Percentiles rank a stretch among this genome's conserved stretches.
Evolutionary conservation across 2,797 vertebrate species (phyloP).

Genomic region (Megaceryle alcyon): DNA sequence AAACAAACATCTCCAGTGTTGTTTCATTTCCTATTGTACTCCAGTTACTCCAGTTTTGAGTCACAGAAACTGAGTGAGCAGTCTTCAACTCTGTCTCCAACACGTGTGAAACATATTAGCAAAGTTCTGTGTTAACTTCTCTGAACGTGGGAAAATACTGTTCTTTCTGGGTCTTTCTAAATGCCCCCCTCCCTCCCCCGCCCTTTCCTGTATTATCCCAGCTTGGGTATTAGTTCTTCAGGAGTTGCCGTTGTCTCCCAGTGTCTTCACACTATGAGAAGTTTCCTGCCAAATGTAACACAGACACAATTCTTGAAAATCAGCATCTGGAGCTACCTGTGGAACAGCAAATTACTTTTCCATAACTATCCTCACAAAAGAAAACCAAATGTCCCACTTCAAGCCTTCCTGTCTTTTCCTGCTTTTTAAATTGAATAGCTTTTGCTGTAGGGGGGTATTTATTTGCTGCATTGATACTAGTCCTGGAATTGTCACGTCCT

Average conservation of each 20-base stretch:
- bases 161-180: slow-evolving; percentile 20
- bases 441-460: background rate
- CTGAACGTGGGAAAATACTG: slow-evolving; percentile 12
- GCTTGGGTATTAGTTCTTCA: background rate
- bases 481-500: background rate
- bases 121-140: background rate
- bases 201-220: slow-evolving; percentile 36
- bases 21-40: background rate
- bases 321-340: background rate
- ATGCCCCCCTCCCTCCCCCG: background rate
- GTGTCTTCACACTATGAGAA: background rate
- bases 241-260: background rate
- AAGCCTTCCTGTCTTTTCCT: background rate
- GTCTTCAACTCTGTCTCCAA: background rate
- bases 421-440: background rate
- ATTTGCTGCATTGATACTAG: background rate
- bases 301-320: background rate
- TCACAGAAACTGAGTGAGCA: background rate
- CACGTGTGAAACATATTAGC: background rate
- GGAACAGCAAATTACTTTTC: slow-evolving; percentile 25
- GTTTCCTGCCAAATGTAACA: background rate
- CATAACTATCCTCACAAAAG: background rate
- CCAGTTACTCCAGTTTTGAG: background rate
- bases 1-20: background rate
- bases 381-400: background rate